Evolutionary conservation across 1,140 invertebrate species (phyloP).

Genomic region (Druon quercuslanigerum): DNA sequence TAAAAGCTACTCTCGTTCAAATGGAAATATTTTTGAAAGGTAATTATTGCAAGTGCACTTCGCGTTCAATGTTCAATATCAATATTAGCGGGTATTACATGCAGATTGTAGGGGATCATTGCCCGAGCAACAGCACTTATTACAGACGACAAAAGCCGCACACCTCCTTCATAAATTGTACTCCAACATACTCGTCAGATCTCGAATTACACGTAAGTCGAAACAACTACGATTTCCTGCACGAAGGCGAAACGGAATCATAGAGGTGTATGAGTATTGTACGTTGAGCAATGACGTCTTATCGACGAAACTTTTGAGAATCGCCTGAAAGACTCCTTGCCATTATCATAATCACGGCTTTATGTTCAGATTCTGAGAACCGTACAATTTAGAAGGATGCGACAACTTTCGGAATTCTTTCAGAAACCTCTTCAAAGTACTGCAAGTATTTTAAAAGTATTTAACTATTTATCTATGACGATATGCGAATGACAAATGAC

Average conservation of each 20-base stretch:
- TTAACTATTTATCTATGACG: too few relatives aligned
- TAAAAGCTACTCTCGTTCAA: slow-evolving; percentile 16
- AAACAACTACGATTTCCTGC: slow-evolving; percentile 27
- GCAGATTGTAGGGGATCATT: slow-evolving; percentile 8
- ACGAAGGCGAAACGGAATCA: slow-evolving; percentile 16
- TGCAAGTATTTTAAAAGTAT: too few relatives aligned
- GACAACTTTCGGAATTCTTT: too few relatives aligned
- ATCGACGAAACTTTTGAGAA: too few relatives aligned
- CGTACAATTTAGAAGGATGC: too few relatives aligned
- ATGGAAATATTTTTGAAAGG: neutral
- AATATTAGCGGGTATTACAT: slow-evolving; percentile 6
- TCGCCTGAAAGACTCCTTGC: too few relatives aligned
- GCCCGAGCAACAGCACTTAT: slow-evolving; percentile 6
- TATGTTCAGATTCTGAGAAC: too few relatives aligned
- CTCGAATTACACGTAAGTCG: slow-evolving; percentile 26
- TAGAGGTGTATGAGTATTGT: neutral
- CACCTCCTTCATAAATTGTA: slow-evolving; percentile 23
- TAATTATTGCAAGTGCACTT: neutral
- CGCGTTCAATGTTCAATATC: slow-evolving; percentile 22
- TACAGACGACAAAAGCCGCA: slow-evolving; percentile 13
- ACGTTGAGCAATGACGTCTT: too few relatives aligned
- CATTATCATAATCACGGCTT: too few relatives aligned
- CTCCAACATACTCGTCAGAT: slow-evolving; percentile 19
- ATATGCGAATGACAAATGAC: too few relatives aligned
- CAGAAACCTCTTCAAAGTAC: too few relatives aligned